These are phyloP conservation scores for Neostethus bicornis DNA, from an alignment of 2,797 vertebrate genomes.

Conservation along the genomic window DNA sequence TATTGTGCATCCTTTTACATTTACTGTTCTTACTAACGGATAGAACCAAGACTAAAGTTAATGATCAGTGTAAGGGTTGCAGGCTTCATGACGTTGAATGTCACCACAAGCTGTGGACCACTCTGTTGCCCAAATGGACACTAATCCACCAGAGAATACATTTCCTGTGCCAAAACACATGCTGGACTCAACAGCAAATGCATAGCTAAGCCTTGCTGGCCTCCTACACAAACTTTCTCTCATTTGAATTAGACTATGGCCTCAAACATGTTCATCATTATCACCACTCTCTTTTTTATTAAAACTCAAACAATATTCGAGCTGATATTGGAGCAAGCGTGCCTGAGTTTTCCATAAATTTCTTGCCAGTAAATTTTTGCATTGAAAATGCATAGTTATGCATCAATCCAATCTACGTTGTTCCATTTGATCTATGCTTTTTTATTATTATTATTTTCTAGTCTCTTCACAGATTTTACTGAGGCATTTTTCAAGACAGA, in stretches of 20 bases:
- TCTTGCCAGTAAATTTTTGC: neutral
- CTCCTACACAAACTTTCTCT: conserved; percentile 61
- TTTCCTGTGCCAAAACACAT: conserved; percentile 69
- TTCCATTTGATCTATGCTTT: neutral
- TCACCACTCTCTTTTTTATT: conserved; percentile 28
- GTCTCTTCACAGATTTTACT: neutral
- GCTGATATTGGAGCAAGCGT: neutral
- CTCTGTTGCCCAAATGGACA: conserved; percentile 79
- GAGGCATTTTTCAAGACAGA: neutral
- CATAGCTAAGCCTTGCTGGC: conserved; percentile 73
- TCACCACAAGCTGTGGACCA: conserved; percentile 73
- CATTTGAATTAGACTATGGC: conserved; percentile 52
- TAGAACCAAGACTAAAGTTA: conserved; percentile 43
- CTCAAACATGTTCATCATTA: conserved; percentile 21
- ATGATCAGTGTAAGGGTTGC: conserved; percentile 40
- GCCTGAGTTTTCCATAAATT: neutral
- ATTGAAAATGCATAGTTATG: neutral
- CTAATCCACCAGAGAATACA: conserved; percentile 75
- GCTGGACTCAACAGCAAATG: conserved; percentile 71
- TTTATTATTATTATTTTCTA: neutral
- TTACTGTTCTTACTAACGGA: conserved; percentile 9
- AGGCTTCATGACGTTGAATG: conserved; percentile 72
- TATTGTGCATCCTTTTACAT: neutral
- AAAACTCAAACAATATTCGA: conserved; percentile 1
- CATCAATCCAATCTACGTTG: no score